Base-by-base conservation (phyloP, 2,888 invertebrate species). In the Ariolimax columbianus region DNA sequence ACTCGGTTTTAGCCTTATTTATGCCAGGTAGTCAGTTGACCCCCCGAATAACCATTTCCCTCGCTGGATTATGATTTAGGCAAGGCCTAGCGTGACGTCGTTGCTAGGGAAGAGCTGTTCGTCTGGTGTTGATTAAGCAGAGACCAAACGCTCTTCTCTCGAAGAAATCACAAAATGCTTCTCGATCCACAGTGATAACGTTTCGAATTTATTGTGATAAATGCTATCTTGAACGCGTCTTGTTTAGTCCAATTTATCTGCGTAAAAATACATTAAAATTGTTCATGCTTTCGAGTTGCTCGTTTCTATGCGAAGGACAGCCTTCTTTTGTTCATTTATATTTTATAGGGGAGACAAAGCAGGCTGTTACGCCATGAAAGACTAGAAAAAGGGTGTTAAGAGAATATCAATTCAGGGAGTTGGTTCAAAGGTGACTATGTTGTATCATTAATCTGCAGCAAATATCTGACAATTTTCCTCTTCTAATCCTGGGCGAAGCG, bases 261-360 rank as follows among this genome's bases (percentile, higher is more conserved):
- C 40, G n/a, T 40, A 40, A 63, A 47, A 78, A 78, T 78, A 78
- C 78, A 78, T 78, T 78, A 78, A 78, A 47, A 78, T 63, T 78
- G 78, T 78, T 78, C 9, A 63, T 78, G 40, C 17, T 23, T 38
- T 78, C 78, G 4, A 38, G 38, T 63, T n/a, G n/a, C 14, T 33
- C n/a, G 40, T 63, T 40, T 38, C 63, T 59, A 3, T 30, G 63
- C 38, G 26, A 40, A 40, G 14, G 38, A 63, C 63, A 40, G 23
- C 38, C 63, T 63, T 78, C 36, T n/a, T 63, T 36, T 78, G 63
- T n/a, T 59, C 36, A 14, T n/a, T 78, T 38, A 6, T 36, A n/a
- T 40, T 59, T 63, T 59, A 78, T 78, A 59, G 59, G 23, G 59
- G 63, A 63, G 40, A 63, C 26, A 63, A 78, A 26, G 3, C 36